Conservation (phyloP, 2,113 vertebrate species). For the Bagarius yarrelli region DNA sequence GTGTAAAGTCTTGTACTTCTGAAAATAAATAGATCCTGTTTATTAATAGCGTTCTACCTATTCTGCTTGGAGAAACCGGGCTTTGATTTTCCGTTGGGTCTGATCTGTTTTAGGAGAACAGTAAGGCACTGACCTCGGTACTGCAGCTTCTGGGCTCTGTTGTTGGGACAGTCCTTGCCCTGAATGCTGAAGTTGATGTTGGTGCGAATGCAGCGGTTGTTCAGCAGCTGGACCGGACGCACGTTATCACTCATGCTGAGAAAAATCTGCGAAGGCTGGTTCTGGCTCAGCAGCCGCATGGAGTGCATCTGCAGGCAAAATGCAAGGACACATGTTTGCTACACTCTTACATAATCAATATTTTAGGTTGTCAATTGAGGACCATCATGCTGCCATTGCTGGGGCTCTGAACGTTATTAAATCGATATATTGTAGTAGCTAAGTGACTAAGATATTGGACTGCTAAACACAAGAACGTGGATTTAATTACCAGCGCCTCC, state of each 20-base stretch:
- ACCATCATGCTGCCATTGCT: no score
- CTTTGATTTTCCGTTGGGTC: neutral
- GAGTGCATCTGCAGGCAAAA: slow-evolving; percentile 86
- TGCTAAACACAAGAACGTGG: no score
- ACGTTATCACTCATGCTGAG: slow-evolving; percentile 99
- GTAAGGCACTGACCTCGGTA: slow-evolving; percentile 80
- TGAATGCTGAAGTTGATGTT: slow-evolving; percentile 99
- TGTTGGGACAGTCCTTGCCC: slow-evolving; percentile 98
- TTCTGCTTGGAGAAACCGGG: neutral
- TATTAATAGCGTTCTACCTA: neutral
- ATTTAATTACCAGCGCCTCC: no score
- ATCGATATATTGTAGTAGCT: no score
- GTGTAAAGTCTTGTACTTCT: neutral
- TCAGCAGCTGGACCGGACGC: slow-evolving; percentile 93
- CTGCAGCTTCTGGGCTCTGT: slow-evolving; percentile 96
- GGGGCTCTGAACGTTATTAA: no score
- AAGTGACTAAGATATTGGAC: no score
- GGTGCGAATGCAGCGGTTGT: slow-evolving; percentile 98
- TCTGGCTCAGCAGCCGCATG: slow-evolving; percentile 95
- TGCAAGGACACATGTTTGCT: neutral
- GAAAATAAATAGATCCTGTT: slow-evolving; percentile 27
- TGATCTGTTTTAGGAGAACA: neutral
- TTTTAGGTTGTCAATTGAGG: no score
- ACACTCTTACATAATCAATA: neutral
- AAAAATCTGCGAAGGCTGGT: slow-evolving; percentile 98